Base-by-base conservation (phyloP, 2,888 invertebrate genomes). In the Conomelus anceps region DNA sequence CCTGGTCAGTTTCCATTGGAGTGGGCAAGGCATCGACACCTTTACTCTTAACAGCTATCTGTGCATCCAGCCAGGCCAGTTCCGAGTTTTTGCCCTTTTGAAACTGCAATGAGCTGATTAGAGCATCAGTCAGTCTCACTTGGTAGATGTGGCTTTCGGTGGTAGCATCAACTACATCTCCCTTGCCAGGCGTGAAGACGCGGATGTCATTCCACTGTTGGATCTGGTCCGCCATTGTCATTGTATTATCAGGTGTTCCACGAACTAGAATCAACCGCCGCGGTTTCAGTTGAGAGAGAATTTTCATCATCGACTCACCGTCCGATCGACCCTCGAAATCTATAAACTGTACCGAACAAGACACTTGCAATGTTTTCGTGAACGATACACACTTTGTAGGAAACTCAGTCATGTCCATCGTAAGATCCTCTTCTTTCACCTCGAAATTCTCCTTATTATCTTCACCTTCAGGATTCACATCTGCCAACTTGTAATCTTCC, bases 61-160 rank as follows among this genome's bases (percentile, higher is more conserved):
- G 94, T 0, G 97, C 98, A 93, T 98, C 96, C 17, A 99, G 94
- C 99, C 99, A 99, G 0, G 99, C 98, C n/a, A 99, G 95, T 93
- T 99, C 99, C 0, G 98, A 96, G 92, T 98, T 98, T 91, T 96
- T 96, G 0, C 96, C 96, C 92, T 96, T 96, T 90, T 97, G 96
- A 94, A 99, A 98, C 91, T 96, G 95, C 89, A 99, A 93, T 11
- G 97, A 96, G 0, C 98, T 97, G 91, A 99, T 97, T 90, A 99
- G 94, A 4, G 98, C 97, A 93, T 99, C 99, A 0, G 98, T 98
- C 85, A 99, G 94, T 89, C 98, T 96, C 90, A 98, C 98, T 95
- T 99, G 99, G 93, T 98, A 99, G 92, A 99, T 99, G 92, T 99
- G 98, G 0, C 98, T 98, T 93, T 99, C 99, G 0, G 98, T 98